Evolutionary conservation across 2,113 vertebrate species (phyloP).

Genomic region (Pygoscelis adeliae): DNA sequence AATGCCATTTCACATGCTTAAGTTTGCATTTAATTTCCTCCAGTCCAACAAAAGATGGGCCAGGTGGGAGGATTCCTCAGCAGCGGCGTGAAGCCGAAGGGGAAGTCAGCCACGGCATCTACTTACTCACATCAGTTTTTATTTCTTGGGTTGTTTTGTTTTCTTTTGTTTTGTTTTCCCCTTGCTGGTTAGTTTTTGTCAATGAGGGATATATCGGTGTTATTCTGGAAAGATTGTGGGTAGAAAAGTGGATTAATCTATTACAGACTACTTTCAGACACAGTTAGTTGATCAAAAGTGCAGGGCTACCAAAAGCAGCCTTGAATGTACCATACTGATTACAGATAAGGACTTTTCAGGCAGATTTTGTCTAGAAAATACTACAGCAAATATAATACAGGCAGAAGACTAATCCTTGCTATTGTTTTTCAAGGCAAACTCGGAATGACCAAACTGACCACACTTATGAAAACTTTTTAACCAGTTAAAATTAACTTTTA

Average conservation of each 20-base stretch:
- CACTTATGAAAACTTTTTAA: neutral
- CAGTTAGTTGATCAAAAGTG: neutral
- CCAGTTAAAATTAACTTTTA: too few species aligned
- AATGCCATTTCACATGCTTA: neutral
- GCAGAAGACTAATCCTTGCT: neutral
- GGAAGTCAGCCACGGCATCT: neutral
- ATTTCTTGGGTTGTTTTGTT: neutral
- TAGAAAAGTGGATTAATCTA: neutral
- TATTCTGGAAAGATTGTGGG: neutral
- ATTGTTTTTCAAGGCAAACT: neutral
- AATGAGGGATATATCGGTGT: neutral
- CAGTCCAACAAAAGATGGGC: neutral
- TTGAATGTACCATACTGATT: neutral
- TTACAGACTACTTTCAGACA: neutral
- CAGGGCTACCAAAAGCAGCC: neutral
- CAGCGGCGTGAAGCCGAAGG: accelerated
- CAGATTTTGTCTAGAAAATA: neutral
- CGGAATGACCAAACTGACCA: neutral
- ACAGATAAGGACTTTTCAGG: neutral
- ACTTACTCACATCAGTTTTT: neutral
- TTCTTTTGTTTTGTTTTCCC: neutral
- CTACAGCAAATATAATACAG: neutral
- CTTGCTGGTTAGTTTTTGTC: neutral
- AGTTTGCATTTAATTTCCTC: neutral
- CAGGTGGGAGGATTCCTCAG: neutral